These are phyloP conservation scores for Zeuzera pyrina DNA, from an alignment of 2,888 invertebrate genomes.

Conservation along the genomic window DNA sequence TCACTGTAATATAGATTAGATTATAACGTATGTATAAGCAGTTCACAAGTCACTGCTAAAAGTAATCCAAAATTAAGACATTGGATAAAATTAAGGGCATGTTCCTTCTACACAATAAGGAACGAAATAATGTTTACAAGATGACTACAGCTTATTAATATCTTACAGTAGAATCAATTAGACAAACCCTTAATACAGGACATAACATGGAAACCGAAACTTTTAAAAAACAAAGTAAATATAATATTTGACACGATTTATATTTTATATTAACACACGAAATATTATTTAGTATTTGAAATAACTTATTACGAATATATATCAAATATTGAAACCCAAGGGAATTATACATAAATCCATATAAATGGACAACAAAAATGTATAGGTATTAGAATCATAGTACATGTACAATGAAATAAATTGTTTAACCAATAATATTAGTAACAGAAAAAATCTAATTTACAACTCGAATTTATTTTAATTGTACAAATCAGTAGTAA, in stretches of 20 bases:
- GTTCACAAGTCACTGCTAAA: conserved; percentile 36
- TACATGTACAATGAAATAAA: background rate
- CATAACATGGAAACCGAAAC: too few species aligned
- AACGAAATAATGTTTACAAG: conserved; percentile 24
- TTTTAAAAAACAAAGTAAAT: too few species aligned
- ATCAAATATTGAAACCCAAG: background rate
- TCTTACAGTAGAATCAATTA: too few species aligned
- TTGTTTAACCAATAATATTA: background rate
- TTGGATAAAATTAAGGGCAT: conserved; percentile 18
- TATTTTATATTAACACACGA: too few species aligned
- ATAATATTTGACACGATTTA: too few species aligned
- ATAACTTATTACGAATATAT: background rate
- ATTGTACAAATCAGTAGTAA: too few species aligned
- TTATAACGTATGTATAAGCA: conserved; percentile 31
- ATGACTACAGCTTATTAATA: conserved; percentile 17
- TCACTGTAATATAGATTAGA: conserved; percentile 22
- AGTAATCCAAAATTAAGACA: too few species aligned
- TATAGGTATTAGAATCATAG: background rate
- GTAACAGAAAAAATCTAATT: too few species aligned
- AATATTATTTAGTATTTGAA: too few species aligned
- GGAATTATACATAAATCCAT: background rate
- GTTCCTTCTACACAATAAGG: conserved; percentile 31
- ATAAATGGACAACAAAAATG: background rate
- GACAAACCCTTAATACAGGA: too few species aligned
- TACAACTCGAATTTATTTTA: too few species aligned